Evolutionary conservation across 1,140 invertebrate genomes (phyloP), one percentile per base, ranked within the genome.

Genomic region (Pollicipes pollicipes): DNA sequence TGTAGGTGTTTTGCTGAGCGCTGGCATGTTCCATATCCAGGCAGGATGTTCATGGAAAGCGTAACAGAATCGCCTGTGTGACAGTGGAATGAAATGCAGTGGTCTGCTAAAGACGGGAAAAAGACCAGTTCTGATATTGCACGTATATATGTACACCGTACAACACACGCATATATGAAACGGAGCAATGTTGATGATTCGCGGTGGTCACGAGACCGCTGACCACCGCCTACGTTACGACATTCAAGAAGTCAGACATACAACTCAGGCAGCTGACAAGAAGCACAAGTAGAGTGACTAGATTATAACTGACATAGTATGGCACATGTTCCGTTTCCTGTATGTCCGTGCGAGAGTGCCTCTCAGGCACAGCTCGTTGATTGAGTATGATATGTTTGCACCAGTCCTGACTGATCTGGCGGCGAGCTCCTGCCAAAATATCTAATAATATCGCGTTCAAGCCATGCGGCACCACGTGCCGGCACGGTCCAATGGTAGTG

Each of bases 291-390:
- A 58, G 45, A 58, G 45, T 58, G 45, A 58, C 45, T 58, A 58
- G 45, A 58, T 58, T 58, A 58, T 58, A 58, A 58, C 45, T 58
- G 45, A 58, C 45, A 21, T 58, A 58, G 45, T 58, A 58, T 58
- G 45, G 45, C 45, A 58, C 45, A 58, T 58, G 45, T 6, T 58
- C 16, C 32, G 32, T 16, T 35, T 58, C 45, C 21, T 24, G 45
- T 24, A 10, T 21, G 13, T 24, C 13, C 21, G 6, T 10, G 13
- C 45, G 45, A 21, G 13, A 6, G 45, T n/a, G n/a, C n/a, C n/a
- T n/a, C n/a, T n/a, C n/a, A n/a, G n/a, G n/a, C n/a, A 35, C 32
- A 16, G 4, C 4, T 35, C 45, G 24, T 10, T 24, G 45, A 21
- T 24, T 17, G 4, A 24, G 24, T 58, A 58, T 58, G 45, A 58